Evolutionary conservation across 2,888 invertebrate species (phyloP).

Genomic region (Vanessa cardui): DNA sequence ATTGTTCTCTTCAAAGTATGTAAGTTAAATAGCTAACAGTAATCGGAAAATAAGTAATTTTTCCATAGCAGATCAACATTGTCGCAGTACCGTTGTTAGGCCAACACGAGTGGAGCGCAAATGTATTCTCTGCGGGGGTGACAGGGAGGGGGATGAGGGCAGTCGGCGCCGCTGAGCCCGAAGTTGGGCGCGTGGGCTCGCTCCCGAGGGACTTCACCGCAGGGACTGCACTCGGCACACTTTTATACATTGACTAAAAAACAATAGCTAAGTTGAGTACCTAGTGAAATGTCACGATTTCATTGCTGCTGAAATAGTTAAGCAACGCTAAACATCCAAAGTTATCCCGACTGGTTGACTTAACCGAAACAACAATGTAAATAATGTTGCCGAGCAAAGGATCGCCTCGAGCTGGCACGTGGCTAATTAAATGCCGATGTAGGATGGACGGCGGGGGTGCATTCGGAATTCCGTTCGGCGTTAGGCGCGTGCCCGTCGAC

Average conservation of each 20-base stretch:
- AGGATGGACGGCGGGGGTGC: slow-evolving; percentile 61
- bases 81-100: slow-evolving; percentile 78
- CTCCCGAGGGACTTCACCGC: slow-evolving; percentile 69
- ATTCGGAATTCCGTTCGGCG: slow-evolving; percentile 59
- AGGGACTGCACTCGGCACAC: slow-evolving; percentile 67
- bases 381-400: slow-evolving; percentile 61
- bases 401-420: slow-evolving; percentile 67
- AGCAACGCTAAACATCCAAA: slow-evolving; percentile 20
- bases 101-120: slow-evolving; percentile 80
- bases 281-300: background rate
- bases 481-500: slow-evolving; percentile 51
- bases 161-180: slow-evolving; percentile 73
- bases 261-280: background rate
- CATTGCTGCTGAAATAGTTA: slow-evolving; percentile 21
- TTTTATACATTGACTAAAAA: slow-evolving; percentile 29
- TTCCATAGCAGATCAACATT: slow-evolving; percentile 67
- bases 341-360: slow-evolving; percentile 50
- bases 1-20: slow-evolving; percentile 57
- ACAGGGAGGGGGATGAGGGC: slow-evolving; percentile 52
- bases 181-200: slow-evolving; percentile 81
- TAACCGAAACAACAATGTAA: slow-evolving; percentile 67
- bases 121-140: slow-evolving; percentile 79
- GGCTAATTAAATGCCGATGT: slow-evolving; percentile 81
- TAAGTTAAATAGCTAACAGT: slow-evolving; percentile 35
- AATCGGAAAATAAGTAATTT: slow-evolving; percentile 75